Base-by-base conservation (phyloP, 2,797 vertebrate genomes). In the Pangasius larnaudii region DNA sequence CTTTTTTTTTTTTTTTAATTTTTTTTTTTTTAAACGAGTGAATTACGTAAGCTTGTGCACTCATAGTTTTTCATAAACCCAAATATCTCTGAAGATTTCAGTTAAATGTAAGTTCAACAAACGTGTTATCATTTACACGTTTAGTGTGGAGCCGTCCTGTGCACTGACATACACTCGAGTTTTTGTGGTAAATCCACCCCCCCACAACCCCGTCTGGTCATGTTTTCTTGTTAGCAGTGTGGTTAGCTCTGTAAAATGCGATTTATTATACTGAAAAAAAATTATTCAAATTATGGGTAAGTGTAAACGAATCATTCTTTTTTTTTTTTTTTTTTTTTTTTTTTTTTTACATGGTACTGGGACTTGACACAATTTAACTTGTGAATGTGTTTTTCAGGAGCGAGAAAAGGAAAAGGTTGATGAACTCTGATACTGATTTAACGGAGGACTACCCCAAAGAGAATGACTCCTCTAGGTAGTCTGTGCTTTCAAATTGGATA, bases 401-500 rank as follows among this genome's bases (percentile, higher is more conserved):
- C 89, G 98, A 99, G 93, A 99, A 98, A 93, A 97, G 98, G 90
- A 99, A 98, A 94, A 94, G 98, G 91, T 91, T 96, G 86, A 92
- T 97, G 0, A 96, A 94, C 89, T 89, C 97, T 89, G 97, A 97
- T 58, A 96, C 96, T 88, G 98, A 99, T 91, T 91, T 99, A 87
- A 96, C 94, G 30, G 98, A 99, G 93, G 98, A 99, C 94, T 99
- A 99, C 92, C 98, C 98, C 88, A 99, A 99, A 94, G 98, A 99
- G 95, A 99, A 99, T 81, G 98, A 99, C 95, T 98, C 98, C 7
- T 98, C 98, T 5, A 98, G 98, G 98, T 99, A 95, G 75, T 84
- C 3, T 49, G 1, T 3, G 3, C 24, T 51, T 79, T 65, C 1
- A 9, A 0, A 19, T 33, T 61, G 18, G 1, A 1, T 0, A 46